Percentiles rank a stretch among this genome's conserved stretches.
phyloP scores from a whole-genome alignment of 2,797 vertebrate species.

The Myotis vivesi region DNA sequence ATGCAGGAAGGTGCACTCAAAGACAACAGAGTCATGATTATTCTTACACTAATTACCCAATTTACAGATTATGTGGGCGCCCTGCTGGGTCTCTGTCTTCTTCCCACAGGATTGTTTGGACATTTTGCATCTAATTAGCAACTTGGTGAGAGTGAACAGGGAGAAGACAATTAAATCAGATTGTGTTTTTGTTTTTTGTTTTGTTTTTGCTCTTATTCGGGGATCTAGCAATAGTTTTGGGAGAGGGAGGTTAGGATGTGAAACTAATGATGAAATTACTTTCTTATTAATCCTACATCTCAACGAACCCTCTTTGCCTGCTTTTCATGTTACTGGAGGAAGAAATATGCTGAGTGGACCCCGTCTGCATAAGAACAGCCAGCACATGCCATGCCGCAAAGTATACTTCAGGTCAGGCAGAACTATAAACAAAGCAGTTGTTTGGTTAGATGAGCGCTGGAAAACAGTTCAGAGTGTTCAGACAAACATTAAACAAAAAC shows the following conservation, averaged over 20 bases:
- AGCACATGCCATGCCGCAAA: background rate
- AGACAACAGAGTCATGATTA: conserved; percentile 29
- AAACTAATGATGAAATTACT: conserved; percentile 39
- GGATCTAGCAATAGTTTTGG: background rate
- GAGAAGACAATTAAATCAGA: conserved; percentile 24
- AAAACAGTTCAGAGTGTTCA: conserved; percentile 42
- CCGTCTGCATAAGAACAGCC: background rate
- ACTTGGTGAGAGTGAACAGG: conserved; percentile 36
- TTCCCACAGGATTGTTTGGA: conserved; percentile 54
- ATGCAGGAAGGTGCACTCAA: background rate
- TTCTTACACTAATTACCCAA: conserved; percentile 48
- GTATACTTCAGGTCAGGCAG: conserved; percentile 10
- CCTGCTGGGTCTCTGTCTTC: conserved; percentile 52
- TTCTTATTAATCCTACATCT: conserved; percentile 32
- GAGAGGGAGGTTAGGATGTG: background rate
- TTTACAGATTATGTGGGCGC: conserved; percentile 42
- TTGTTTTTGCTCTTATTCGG: background rate
- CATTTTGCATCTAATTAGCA: conserved; percentile 66
- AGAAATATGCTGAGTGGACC: background rate
- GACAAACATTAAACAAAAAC: conserved; percentile 30
- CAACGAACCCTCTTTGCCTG: background rate
- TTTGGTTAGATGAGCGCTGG: background rate
- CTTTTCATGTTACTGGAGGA: background rate
- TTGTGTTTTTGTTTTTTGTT: background rate
- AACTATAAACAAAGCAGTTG: conserved; percentile 38